phyloP scores from a whole-genome alignment of 2,888 invertebrate species.

The Ryuthela nishihirai region DNA sequence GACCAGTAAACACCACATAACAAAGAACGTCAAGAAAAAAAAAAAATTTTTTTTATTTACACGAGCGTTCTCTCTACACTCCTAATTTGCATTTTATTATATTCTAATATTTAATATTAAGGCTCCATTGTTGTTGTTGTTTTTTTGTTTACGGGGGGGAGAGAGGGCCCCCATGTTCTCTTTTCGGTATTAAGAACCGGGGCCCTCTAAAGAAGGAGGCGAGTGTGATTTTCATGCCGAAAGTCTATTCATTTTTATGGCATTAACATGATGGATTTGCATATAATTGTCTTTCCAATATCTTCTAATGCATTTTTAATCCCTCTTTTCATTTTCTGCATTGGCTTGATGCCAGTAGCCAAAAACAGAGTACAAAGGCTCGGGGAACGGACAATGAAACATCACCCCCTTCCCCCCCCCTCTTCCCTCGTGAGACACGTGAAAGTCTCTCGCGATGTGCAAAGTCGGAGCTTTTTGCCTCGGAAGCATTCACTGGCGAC shows the following conservation, averaged over 20 bases:
- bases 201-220: too few species aligned
- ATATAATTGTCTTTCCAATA: slow-evolving; percentile 40
- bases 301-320: slow-evolving; percentile 38
- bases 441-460: too few species aligned
- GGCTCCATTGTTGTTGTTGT: too few species aligned
- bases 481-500: too few species aligned
- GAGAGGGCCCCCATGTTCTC: background rate
- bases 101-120: slow-evolving; percentile 32
- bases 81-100: slow-evolving; percentile 39
- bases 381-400: slow-evolving; percentile 18
- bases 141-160: slow-evolving; percentile 1
- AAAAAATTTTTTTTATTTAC: too few species aligned
- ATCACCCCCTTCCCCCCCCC: slow-evolving; percentile 14
- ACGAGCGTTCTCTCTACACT: too few species aligned
- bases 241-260: slow-evolving; percentile 32
- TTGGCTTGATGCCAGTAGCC: slow-evolving; percentile 27
- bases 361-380: too few species aligned
- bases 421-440: too few species aligned
- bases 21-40: too few species aligned
- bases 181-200: too few species aligned
- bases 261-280: slow-evolving; percentile 38
- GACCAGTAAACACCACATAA: too few species aligned
- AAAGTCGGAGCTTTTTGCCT: too few species aligned
- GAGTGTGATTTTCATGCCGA: slow-evolving; percentile 15
- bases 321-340: slow-evolving; percentile 8